Evolutionary conservation across 2,113 vertebrate species (phyloP).

Genomic region (Atrichornis clamosus): DNA sequence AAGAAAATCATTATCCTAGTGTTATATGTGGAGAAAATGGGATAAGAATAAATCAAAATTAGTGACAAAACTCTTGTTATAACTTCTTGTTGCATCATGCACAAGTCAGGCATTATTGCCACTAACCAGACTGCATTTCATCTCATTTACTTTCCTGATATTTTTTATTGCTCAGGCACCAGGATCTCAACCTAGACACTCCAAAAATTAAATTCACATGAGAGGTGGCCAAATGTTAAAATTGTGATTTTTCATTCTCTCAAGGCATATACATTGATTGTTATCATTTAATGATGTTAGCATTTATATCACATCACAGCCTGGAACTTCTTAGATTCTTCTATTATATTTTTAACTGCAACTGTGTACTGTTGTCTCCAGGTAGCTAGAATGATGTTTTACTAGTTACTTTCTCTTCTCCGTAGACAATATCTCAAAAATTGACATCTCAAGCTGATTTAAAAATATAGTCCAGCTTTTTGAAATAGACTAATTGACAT

Average conservation of each 20-base stretch:
- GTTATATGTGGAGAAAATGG: background rate
- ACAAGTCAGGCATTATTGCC: background rate
- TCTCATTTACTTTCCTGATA: background rate
- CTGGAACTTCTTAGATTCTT: background rate
- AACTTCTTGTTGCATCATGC: background rate
- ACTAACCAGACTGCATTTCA: background rate
- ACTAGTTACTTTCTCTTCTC: background rate
- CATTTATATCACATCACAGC: background rate
- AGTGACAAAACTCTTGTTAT: background rate
- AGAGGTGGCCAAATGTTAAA: background rate
- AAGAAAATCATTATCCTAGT: background rate
- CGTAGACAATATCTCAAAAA: background rate
- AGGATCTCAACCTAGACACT: background rate
- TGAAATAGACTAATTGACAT: background rate
- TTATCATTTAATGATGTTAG: background rate
- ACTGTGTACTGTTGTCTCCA: background rate
- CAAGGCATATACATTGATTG: background rate
- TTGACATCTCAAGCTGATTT: background rate
- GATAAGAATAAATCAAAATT: background rate
- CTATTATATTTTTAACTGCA: background rate
- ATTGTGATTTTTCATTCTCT: background rate
- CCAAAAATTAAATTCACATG: background rate
- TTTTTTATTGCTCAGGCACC: background rate
- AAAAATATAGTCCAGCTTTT: background rate
- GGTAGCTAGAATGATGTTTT: background rate